Evolutionary conservation across 2,888 invertebrate species (phyloP), one percentile per base, ranked within the genome.

Genomic region (Synergus gifuensis): DNA sequence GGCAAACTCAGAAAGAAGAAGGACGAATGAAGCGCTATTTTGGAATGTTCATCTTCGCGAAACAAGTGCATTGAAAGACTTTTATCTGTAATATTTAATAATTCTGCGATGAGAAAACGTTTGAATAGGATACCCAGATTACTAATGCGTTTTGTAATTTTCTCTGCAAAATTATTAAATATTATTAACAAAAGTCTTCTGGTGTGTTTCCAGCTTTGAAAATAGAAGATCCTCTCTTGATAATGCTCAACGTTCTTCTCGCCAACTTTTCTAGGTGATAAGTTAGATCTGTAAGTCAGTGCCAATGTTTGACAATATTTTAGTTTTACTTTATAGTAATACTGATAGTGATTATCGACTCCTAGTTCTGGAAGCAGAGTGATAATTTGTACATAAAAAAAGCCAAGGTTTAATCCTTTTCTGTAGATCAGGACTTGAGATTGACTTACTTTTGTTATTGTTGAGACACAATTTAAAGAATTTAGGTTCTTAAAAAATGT

Each of bases 1-100:
- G 98, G 98, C 2, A 97, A 98, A 91, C 93, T 98, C 76, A 94
- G 97, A 85, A 96, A 98, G 93, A 96, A 96, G 93, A 97, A 96
- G 91, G 97, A 97, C 87, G 97, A 97, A 66, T 84, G 79, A 82
- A 36, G 36, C 36, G 36, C 5, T 36, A 36, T 36, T 36, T 36
- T 36, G 36, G 5, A 36, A 36, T 36, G 36, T 36, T 36, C 36
- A 36, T 36, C 5, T 36, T 36, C 36, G 36, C 36, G 36, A 36
- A 36, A 36, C 5, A 36, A 36, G 36, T 36, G 36, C 36, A 36
- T 5, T 36, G 36, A 36, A 36, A 4, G 36, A 36, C 36, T 36
- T 36, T 36, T 36, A 36, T 36, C 36, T 36, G 36, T 36, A 36
- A 36, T 36, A 36, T 36, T 36, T 36, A 36, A 36, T 36, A 36